Evolutionary conservation across 2,113 vertebrate species (phyloP), one percentile per base, ranked within the genome.

Genomic region (Gnathonemus longibarbis): DNA sequence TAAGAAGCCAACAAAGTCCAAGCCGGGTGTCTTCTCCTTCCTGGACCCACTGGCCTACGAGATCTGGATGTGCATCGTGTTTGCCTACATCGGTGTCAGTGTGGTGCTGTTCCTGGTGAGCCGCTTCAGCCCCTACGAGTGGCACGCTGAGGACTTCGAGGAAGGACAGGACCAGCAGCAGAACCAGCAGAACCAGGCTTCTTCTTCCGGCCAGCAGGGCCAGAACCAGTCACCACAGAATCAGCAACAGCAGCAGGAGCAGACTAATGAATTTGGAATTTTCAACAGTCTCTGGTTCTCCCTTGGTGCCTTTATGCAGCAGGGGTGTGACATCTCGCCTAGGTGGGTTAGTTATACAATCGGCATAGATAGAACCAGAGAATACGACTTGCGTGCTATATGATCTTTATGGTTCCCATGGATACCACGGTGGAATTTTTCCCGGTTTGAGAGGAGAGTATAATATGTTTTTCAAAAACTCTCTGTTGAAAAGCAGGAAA

Each of bases 21-120:
- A 99, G 92, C 98, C 98, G 0, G 98, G 98, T 3, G 98, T 99
- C 46, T 99, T 99, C 93, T 99, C 98, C 56, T 99, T 99, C 94
- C 96, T 99, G 92, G 98, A 99, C 93, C 98, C 98, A 0, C 94
- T 99, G 95, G 98, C 98, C 49, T 99, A 99, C 0, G 98, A 99
- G 94, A 99, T 99, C 92, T 99, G 98, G 98, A 99, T 99, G 98
- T 99, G 98, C 94, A 99, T 99, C 0, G 98, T 99, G 66, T 99
- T 99, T 62, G 98, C 98, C 94, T 99, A 99, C 96, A 99, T 99
- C 17, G 98, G 98, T 85, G 98, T 99, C 91, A 99, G 98, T 0
- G 98, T 99, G 0, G 98, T 99, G 31, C 98, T 99, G 85, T 99
- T 99, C 95, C 95, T 99, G 80, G 98, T 99, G 93, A 99, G 98